phyloP scores from a whole-genome alignment of 2,797 vertebrate species.

The Salmo trutta region DNA sequence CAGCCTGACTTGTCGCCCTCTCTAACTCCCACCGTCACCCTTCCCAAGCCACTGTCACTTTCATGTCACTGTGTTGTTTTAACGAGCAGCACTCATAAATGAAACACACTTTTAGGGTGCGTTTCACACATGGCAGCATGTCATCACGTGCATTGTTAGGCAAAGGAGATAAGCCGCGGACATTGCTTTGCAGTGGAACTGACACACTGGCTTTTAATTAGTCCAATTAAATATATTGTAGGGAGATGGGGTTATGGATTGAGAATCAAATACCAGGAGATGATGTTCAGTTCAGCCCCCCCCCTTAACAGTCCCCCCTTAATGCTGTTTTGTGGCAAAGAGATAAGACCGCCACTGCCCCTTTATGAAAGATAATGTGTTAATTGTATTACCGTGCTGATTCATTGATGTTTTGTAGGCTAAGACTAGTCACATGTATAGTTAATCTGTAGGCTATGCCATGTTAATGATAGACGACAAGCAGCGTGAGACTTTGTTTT shows the following conservation, averaged over 20 bases:
- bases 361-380: conserved; percentile 32
- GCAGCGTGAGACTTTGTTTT: background rate
- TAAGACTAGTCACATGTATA: conserved; percentile 20
- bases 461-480: conserved; percentile 44
- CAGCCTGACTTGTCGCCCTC: background rate
- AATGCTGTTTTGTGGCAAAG: background rate
- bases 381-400: conserved; percentile 38
- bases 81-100: conserved; percentile 57
- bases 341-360: background rate
- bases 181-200: conserved; percentile 67
- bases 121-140: conserved; percentile 63
- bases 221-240: conserved; percentile 65
- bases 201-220: conserved; percentile 72
- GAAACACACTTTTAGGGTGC: conserved; percentile 68
- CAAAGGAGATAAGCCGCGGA: conserved; percentile 67
- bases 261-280: conserved; percentile 29
- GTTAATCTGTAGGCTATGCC: conserved; percentile 3
- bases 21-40: background rate
- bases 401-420: conserved; percentile 21
- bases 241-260: conserved; percentile 3
- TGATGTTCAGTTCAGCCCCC: background rate
- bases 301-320: background rate
- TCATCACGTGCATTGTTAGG: conserved; percentile 74
- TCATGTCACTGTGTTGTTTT: conserved; percentile 57
- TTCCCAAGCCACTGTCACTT: conserved; percentile 33